phyloP scores from a whole-genome alignment of 2,113 vertebrate species.

The Semicossyphus pulcher region DNA sequence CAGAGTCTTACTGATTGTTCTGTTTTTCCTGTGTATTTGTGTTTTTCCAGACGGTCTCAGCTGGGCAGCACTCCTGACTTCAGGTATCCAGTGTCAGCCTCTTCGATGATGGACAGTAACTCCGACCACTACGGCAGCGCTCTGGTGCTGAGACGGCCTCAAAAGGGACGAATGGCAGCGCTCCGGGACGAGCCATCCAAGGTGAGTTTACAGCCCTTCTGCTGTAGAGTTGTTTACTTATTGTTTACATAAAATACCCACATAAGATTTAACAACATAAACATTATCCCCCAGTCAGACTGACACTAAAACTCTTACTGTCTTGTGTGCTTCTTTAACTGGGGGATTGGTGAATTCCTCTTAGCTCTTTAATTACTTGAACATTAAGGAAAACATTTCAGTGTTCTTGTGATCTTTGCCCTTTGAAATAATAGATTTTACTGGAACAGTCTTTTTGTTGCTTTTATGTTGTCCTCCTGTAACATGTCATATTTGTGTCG shows the following conservation, averaged over 20 bases:
- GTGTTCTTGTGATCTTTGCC: not conserved
- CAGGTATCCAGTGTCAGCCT: constrained; percentile 88
- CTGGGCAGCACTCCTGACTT: constrained; percentile 92
- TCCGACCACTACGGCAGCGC: constrained; percentile 86
- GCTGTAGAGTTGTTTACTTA: no score
- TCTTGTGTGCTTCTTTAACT: no score
- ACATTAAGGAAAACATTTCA: no score
- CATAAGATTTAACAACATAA: no score
- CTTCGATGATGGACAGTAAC: constrained; percentile 88
- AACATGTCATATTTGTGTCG: not conserved
- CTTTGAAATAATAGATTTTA: no score
- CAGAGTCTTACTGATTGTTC: not conserved
- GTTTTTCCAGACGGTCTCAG: constrained; percentile 84
- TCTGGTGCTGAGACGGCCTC: constrained; percentile 91
- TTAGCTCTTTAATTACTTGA: no score
- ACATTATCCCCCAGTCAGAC: no score
- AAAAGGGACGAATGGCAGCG: constrained; percentile 92
- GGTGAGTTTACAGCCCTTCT: constrained; percentile 75
- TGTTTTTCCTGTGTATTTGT: not conserved
- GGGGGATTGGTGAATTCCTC: no score
- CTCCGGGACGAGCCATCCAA: constrained; percentile 96
- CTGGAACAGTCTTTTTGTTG: not conserved
- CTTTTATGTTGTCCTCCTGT: not conserved
- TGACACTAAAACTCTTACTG: no score
- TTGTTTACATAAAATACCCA: no score